These are phyloP conservation scores for Spisula subtruncata DNA, from an alignment of 2,888 invertebrate genomes.

Conservation along the genomic window DNA sequence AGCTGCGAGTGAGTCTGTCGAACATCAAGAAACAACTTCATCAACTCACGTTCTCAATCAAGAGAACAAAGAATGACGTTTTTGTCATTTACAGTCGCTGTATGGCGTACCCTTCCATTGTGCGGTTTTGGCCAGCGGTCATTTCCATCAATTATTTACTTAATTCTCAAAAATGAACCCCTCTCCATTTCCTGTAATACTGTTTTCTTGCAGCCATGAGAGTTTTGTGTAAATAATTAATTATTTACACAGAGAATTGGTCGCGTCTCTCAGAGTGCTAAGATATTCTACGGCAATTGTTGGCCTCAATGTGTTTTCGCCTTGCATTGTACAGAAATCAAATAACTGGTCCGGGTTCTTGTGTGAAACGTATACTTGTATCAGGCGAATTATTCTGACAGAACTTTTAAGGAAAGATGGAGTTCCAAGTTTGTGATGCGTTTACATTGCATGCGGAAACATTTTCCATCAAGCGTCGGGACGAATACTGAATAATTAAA, in stretches of 20 bases:
- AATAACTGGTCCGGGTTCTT: not conserved
- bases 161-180: slow-evolving; percentile 20
- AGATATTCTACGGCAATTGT: not conserved
- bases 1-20: not conserved
- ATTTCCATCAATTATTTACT: slow-evolving; percentile 24
- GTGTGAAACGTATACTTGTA: slow-evolving; percentile 7
- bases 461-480: not conserved
- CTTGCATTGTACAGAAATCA: not conserved
- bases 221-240: slow-evolving; percentile 19
- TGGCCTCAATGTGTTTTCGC: not conserved
- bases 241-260: slow-evolving; percentile 20
- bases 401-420: not conserved
- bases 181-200: slow-evolving; percentile 20
- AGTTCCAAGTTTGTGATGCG: not conserved
- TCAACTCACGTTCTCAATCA: not conserved
- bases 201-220: slow-evolving; percentile 21
- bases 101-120: slow-evolving; percentile 6
- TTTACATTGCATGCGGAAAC: not conserved
- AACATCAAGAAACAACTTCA: not conserved
- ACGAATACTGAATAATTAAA: not conserved
- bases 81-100: not conserved
- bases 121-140: not conserved
- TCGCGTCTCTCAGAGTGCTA: not conserved
- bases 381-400: not conserved
- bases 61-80: not conserved